Base-by-base conservation (phyloP, 2,797 vertebrate species). In the Pterois miles region DNA sequence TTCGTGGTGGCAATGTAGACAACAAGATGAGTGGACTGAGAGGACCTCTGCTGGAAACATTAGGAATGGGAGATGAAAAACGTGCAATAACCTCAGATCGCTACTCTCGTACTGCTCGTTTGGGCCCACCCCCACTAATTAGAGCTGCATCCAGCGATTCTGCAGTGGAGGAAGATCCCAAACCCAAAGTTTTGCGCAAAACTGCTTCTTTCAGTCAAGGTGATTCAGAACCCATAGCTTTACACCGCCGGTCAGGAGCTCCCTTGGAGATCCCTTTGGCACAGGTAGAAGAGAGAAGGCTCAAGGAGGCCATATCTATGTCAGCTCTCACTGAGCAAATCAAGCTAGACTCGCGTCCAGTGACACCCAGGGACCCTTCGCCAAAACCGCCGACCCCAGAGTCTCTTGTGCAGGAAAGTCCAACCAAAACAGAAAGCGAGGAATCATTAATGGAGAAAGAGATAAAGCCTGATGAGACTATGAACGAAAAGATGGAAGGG, bases 171-270 rank as follows among this genome's bases (percentile, higher is more conserved):
- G 96, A 97, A 20, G 79, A 93, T 5, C 83, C 94, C 0, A 97
- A 98, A 91, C 90, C 95, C 0, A 96, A 94, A 54, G 91, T 94
- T 34, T 92, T 99, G 74, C 96, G 97, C 65, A 99, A 99, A 89
- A 98, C 98, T 88, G 97, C 98, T 67, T 99, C 98, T 70, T 99
- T 99, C 81, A 99, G 97, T 63, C 98, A 98, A 4, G 98, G 97
- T 0, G 98, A 99, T 4, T 91, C 96, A 0, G 98, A 99, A 76
- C 97, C 98, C 1, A 96, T 98, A 0, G 90, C 96, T 60, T 90
- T 97, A 74, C 97, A 99, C 78, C 95, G 98, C 29, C 95, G 98
- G 1, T 97, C 96, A 0, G 98, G 98, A 0, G 98, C 97, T 0
- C 98, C 98, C 5, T 85, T 99, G 11, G 98, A 99, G 93, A 99